phyloP scores from a whole-genome alignment of 2,797 vertebrate species.

The Peromyscus melanophrys region DNA sequence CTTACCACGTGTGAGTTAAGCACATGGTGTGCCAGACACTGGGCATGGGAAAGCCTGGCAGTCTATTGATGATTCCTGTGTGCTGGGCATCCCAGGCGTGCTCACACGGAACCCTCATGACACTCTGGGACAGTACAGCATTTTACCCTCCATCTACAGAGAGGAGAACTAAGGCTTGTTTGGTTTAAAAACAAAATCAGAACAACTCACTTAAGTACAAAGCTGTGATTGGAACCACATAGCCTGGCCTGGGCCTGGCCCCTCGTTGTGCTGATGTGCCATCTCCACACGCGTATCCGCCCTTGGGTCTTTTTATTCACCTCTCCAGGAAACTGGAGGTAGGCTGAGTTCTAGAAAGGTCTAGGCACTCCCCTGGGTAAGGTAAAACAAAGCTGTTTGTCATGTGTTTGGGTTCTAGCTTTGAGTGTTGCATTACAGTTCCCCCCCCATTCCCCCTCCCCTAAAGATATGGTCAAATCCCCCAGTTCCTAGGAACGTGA shows the following conservation, averaged over 20 bases:
- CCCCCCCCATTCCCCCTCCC: background rate
- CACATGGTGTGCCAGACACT: rapidly evolving
- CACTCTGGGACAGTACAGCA: rapidly evolving
- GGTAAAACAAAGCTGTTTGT: background rate
- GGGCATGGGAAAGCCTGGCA: background rate
- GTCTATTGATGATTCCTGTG: rapidly evolving
- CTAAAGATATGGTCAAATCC: background rate
- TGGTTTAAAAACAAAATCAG: background rate
- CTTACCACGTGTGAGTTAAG: rapidly evolving
- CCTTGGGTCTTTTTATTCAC: background rate
- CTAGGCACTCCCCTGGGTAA: rapidly evolving
- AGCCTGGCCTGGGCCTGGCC: rapidly evolving
- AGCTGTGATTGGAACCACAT: background rate
- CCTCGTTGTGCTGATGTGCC: rapidly evolving
- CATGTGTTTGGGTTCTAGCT: background rate
- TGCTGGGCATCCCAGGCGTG: rapidly evolving
- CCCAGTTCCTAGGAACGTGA: background rate
- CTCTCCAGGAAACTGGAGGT: rapidly evolving
- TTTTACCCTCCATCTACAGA: background rate
- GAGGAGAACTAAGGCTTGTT: background rate
- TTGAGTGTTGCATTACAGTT: background rate
- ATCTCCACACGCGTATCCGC: rapidly evolving
- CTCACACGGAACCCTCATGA: rapidly evolving
- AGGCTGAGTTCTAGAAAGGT: background rate
- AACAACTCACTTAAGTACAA: no score